Base-by-base conservation (phyloP, 2,888 invertebrate species). In the Tetrapedia diversipes region DNA sequence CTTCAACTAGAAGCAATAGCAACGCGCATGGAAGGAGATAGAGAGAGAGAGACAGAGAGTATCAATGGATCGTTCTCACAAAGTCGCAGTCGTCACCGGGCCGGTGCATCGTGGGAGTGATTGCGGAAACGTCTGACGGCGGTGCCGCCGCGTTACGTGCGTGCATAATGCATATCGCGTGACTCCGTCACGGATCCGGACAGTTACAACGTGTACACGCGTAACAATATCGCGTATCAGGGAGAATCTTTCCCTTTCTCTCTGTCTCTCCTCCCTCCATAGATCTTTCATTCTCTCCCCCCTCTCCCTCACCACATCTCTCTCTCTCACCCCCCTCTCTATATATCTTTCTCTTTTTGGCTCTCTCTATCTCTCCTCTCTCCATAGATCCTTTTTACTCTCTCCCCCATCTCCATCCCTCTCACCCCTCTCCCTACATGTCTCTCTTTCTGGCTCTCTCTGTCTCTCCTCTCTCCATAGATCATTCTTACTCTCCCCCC, bases 141-240 rank as follows among this genome's bases (percentile, higher is more conserved):
- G 70, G 34, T 56, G 57, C 66, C 56, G 69, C 67, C 65, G 79
- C 77, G 79, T 83, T 85, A 83, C 85, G 80, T 80, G 79, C 85
- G 83, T 85, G 83, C 85, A 85, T 85, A 85, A 85, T 85, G 85
- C 85, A 85, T 83, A 85, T 85, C 85, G 85, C 85, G 85, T 85
- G 85, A 85, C 83, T 85, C 57, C 83, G 84, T 84, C 84, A 84
- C 82, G 84, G 84, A 84, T 82, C 84, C 82, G 84, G 84, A 84
- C 84, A 84, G 84, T 84, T 84, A 84, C 84, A 84, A 82, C 82
- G 76, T 84, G 84, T 84, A 84, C 84, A 84, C 84, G 85, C 85
- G 84, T 84, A 84, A 85, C 84, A 84, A 84, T 84, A 84, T 84
- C 83, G 80, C 85, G 77, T 84, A 84, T 84, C 84, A 71, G 57